Base-by-base conservation (phyloP, 2,113 vertebrate species). In the Peromyscus leucopus region DNA sequence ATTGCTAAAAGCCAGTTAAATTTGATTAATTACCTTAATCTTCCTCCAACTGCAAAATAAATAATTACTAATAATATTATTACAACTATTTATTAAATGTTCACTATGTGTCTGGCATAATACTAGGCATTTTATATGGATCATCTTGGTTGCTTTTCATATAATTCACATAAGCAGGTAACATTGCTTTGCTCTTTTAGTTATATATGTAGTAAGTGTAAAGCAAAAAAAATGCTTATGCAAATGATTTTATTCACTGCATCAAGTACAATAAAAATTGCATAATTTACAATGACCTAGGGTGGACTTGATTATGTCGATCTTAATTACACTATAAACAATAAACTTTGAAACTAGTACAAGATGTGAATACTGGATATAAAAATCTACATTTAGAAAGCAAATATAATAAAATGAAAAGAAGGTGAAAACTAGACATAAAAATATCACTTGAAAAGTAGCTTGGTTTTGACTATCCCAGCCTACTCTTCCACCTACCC, bases 1-100 rank as follows among this genome's bases (percentile, higher is more conserved):
- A 94, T 83, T 86, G 12, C n/a, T 94, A 61, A 83, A 33, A 79
- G 46, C 69, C 79, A 93, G 76, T 93, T 94, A 93, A 94, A 78
- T 22, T 84, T 79, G 93, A 92, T 83, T 74, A 76, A 84, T 90
- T 85, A 91, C n/a, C 5, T 89, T 59, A 75, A 75, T 75, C 19
- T 5, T 75, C 55, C 59, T 80, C 17, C 33, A 91, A 86, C 15
- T 85, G n/a, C 15, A 94, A 65, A 94, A 93, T 46, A 74, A 11
- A 80, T 59, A 74, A 86, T 74, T 72, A 51, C 3, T 87, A 90
- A 55, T 92, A 42, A 24, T 82, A 71, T 19, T 88, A 42, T 10
- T 55, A 42, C 1, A 79, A 7, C 13, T 80, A 76, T 72, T 96
- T 63, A 75, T 48, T 61, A 39, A 95, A 92, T 89, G 12, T 16